These are phyloP conservation scores for Drosophila subsilvestris DNA, from an alignment of 2,888 invertebrate genomes.

Conservation along the genomic window DNA sequence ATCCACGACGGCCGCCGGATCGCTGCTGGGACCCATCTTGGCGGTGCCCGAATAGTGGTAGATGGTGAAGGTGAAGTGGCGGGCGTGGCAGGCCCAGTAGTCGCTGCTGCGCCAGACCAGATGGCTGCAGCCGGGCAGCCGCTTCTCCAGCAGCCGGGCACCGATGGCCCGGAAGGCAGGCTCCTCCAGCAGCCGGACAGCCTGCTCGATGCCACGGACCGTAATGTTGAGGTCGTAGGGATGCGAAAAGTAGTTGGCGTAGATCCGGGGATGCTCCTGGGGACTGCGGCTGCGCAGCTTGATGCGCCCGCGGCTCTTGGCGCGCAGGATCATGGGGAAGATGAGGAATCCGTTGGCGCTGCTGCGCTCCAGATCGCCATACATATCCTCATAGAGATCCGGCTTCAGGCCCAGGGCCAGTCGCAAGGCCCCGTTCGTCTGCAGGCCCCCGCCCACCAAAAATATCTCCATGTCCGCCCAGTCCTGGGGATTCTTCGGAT, in stretches of 20 bases:
- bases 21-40: slow-evolving; percentile 87
- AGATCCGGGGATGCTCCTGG: slow-evolving; percentile 87
- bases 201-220: slow-evolving; percentile 86
- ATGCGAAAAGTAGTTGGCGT: slow-evolving; percentile 88
- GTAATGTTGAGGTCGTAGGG: slow-evolving; percentile 87
- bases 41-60: slow-evolving; percentile 88
- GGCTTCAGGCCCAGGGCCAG: slow-evolving; percentile 84
- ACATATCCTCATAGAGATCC: slow-evolving; percentile 84
- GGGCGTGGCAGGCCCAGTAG: slow-evolving; percentile 88
- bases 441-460: slow-evolving; percentile 85
- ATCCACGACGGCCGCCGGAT: slow-evolving; percentile 87
- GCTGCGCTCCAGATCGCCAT: slow-evolving; percentile 74
- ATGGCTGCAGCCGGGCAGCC: slow-evolving; percentile 86
- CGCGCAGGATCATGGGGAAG: slow-evolving; percentile 87
- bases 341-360: slow-evolving; percentile 85
- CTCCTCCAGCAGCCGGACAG: slow-evolving; percentile 85
- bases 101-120: slow-evolving; percentile 85
- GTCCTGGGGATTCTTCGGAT: slow-evolving; percentile 10
- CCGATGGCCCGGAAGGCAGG: slow-evolving; percentile 85
- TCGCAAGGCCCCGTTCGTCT: slow-evolving; percentile 78
- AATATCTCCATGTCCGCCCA: slow-evolving; percentile 90
- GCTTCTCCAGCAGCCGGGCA: slow-evolving; percentile 84
- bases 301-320: slow-evolving; percentile 88
- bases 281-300: slow-evolving; percentile 87
- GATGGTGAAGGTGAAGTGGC: slow-evolving; percentile 87